Base-by-base conservation (phyloP, 2,113 vertebrate genomes). In the Taxidea taxus region DNA sequence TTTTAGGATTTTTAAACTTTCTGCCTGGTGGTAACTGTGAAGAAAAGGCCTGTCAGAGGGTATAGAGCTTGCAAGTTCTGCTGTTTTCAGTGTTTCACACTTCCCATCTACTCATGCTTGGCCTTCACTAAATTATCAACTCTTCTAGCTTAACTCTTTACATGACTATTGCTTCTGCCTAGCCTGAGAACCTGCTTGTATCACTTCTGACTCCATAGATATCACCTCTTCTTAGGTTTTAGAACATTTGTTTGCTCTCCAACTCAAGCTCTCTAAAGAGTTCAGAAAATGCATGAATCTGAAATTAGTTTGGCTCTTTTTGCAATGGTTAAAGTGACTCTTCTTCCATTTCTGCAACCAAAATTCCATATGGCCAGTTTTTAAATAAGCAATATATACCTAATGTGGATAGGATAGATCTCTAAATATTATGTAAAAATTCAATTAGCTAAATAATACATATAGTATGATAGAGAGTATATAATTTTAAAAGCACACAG, bases 351-450 rank as follows among this genome's bases (percentile, higher is more conserved):
- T 92, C 23, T 68, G 21, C 6, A 60, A 60, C 2, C 39, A 39
- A 60, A 95, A 87, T 87, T 93, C 54, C 3, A 72, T 56, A 77
- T 64, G 39, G 10, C 15, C n/a, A 47, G 3, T 31, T 84, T 92
- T 74, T 15, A 96, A 95, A 82, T 77, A 90, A 93, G 49, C 56
- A 94, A 86, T 86, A 77, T 68, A 74, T 74, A 37, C 9, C 6
- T 90, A 87, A 87, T 7, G 82, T 86, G 16, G 7, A 83, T 66
- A 47, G 39, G n/a, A 31, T 68, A 72, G n/a, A 37, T 88, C 10
- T 94, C 44, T 39, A 82, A 86, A 89, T 62, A 83, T 51, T 85
- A 80, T 75, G 58, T 66, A 18, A 92, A 82, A 94, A 95, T 83
- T 92, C 25, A 78, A 9, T 68, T 85, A 58, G 23, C 29, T 39